Conservation (phyloP, 2,888 invertebrate species). For the Ennomos quercinarius region DNA sequence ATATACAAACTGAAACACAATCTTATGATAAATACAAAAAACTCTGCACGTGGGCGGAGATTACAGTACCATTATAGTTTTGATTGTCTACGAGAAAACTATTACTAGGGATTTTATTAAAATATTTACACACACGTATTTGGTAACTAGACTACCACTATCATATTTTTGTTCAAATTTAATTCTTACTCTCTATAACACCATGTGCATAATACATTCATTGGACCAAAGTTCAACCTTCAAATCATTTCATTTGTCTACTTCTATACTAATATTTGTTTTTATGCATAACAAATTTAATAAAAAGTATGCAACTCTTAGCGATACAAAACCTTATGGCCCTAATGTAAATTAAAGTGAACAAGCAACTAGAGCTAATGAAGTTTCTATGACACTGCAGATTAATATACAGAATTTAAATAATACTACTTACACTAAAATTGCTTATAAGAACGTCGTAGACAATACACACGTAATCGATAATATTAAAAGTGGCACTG, state of each 20-base stretch:
- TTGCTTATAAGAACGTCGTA: conserved; percentile 63
- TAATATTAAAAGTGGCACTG: conserved; percentile 77
- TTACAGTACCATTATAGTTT: conserved; percentile 3
- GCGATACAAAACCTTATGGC: conserved; percentile 43
- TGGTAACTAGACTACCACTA: conserved; percentile 22
- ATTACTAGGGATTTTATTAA: conserved; percentile 4
- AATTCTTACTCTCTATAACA: conserved; percentile 68
- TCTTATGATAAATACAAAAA: background rate
- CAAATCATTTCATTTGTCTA: conserved; percentile 66
- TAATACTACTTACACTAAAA: conserved; percentile 45
- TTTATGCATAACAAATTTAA: conserved; percentile 40
- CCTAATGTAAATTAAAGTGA: conserved; percentile 53
- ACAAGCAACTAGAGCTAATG: conserved; percentile 51
- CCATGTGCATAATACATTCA: conserved; percentile 80
- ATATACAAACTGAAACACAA: too few species aligned
- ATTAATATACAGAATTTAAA: conserved; percentile 45
- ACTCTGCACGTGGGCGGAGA: conserved; percentile 8
- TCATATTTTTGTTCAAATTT: conserved; percentile 29
- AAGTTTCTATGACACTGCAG: conserved; percentile 60
- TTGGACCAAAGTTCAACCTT: conserved; percentile 86
- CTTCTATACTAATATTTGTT: conserved; percentile 45
- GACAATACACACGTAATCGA: conserved; percentile 55
- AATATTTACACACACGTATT: conserved; percentile 33
- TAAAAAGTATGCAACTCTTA: conserved; percentile 46
- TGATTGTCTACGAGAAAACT: background rate